Evolutionary conservation across 2,797 vertebrate genomes (phyloP).

Genomic region (Uromys caudimaculatus): DNA sequence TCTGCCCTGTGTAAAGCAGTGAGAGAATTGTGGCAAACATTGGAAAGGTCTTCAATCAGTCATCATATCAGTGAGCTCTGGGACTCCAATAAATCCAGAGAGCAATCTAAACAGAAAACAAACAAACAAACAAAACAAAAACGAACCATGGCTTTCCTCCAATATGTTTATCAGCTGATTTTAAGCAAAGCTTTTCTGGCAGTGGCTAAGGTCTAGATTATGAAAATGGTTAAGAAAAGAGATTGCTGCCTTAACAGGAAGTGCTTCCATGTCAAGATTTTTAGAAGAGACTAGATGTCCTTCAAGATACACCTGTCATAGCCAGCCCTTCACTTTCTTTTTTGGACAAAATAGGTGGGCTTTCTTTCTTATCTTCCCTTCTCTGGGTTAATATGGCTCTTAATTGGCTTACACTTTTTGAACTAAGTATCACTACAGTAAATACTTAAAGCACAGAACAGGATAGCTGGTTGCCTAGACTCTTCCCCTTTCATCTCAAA

Average conservation of each 20-base stretch:
- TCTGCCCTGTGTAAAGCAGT: neutral
- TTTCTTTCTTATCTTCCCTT: neutral
- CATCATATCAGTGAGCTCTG: conserved; percentile 22
- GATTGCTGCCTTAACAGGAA: conserved; percentile 21
- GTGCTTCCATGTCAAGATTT: neutral
- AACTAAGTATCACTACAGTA: neutral
- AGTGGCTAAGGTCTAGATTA: neutral
- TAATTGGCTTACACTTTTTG: neutral
- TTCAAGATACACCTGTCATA: neutral
- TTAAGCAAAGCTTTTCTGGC: conserved; percentile 29
- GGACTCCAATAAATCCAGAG: neutral
- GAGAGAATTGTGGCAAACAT: neutral
- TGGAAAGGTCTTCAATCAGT: neutral
- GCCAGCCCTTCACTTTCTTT: neutral
- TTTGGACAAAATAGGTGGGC: neutral
- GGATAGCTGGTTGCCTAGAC: neutral
- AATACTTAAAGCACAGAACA: neutral
- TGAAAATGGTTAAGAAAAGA: conserved; percentile 16
- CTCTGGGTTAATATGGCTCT: neutral
- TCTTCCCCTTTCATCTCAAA: neutral
- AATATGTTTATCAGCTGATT: conserved; percentile 44
- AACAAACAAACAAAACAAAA: no score
- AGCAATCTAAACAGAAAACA: neutral
- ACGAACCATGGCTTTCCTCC: neutral
- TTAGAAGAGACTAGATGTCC: neutral